Evolutionary conservation across 2,888 invertebrate genomes (phyloP).

Genomic region (Clanis bilineata): DNA sequence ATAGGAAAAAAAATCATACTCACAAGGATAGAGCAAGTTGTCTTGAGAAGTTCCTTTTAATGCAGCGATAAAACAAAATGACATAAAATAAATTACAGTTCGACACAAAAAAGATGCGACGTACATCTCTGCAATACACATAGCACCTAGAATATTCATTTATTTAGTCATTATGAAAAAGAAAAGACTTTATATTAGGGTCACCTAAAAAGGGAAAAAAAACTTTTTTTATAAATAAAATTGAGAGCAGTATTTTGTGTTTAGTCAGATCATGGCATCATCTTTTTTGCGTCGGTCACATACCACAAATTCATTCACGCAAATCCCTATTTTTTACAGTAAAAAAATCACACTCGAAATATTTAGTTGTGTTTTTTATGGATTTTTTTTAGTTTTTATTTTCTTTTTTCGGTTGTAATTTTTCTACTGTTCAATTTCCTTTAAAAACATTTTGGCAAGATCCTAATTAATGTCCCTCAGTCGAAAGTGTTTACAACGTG

Average conservation of each 20-base stretch:
- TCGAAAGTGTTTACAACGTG: constrained; percentile 42
- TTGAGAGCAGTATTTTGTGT: not conserved
- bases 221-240: not conserved
- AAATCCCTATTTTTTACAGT: constrained; percentile 28
- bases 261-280: not conserved
- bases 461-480: constrained; percentile 55
- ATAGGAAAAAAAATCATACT: constrained; percentile 62
- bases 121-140: not conserved
- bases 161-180: not conserved
- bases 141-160: not conserved
- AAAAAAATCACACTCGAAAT: constrained; percentile 26
- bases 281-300: constrained; percentile 12
- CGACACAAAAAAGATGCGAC: constrained; percentile 7
- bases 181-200: not conserved
- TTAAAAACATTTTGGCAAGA: constrained; percentile 66
- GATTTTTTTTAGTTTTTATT: constrained; percentile 31
- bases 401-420: constrained; percentile 25
- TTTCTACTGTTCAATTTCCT: constrained; percentile 32
- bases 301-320: constrained; percentile 29
- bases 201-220: not conserved
- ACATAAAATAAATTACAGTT: constrained; percentile 29
- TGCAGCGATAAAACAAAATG: constrained; percentile 54
- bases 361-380: constrained; percentile 29
- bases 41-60: constrained; percentile 84
- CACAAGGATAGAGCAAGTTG: constrained; percentile 84